Conservation (phyloP, 2,888 invertebrate species). For the Pollenia labialis region DNA sequence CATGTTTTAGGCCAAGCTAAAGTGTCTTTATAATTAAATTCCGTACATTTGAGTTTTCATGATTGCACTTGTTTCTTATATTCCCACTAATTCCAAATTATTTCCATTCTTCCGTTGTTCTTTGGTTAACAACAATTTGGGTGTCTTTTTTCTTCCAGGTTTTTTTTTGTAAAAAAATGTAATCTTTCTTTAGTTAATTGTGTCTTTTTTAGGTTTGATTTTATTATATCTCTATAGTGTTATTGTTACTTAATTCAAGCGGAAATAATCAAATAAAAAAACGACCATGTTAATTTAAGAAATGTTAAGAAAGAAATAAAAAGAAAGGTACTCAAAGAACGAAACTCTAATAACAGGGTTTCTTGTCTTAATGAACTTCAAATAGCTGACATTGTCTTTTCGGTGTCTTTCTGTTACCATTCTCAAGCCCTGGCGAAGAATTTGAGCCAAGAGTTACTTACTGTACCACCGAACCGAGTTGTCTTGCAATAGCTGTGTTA, state of each 20-base stretch:
- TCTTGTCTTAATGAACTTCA: constrained; percentile 42
- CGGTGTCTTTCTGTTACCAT: constrained; percentile 29
- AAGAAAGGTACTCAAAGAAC: constrained; percentile 8
- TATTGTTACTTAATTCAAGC: constrained; percentile 73
- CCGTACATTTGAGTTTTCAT: constrained; percentile 4
- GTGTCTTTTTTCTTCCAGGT: constrained; percentile 14
- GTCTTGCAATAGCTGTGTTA: background rate
- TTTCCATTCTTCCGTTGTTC: constrained; percentile 58
- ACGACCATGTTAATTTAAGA: constrained; percentile 36
- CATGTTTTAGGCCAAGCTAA: constrained; percentile 38
- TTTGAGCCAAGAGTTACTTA: too few relatives aligned
- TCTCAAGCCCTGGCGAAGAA: constrained; percentile 39
- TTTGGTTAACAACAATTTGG: constrained; percentile 38
- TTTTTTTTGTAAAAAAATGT: constrained; percentile 8
- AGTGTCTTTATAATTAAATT: constrained; percentile 38
- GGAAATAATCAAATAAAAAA: constrained; percentile 70
- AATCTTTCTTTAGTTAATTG: constrained; percentile 55
- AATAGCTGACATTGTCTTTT: constrained; percentile 62
- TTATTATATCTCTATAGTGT: constrained; percentile 55
- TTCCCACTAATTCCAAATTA: constrained; percentile 41
- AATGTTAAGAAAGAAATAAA: constrained; percentile 13
- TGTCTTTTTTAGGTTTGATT: constrained; percentile 21
- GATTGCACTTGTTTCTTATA: constrained; percentile 57
- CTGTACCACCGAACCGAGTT: too few relatives aligned
- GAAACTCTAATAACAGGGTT: constrained; percentile 60